Evolutionary conservation across 2,113 vertebrate genomes (phyloP).

Genomic region (Notechis scutatus): DNA sequence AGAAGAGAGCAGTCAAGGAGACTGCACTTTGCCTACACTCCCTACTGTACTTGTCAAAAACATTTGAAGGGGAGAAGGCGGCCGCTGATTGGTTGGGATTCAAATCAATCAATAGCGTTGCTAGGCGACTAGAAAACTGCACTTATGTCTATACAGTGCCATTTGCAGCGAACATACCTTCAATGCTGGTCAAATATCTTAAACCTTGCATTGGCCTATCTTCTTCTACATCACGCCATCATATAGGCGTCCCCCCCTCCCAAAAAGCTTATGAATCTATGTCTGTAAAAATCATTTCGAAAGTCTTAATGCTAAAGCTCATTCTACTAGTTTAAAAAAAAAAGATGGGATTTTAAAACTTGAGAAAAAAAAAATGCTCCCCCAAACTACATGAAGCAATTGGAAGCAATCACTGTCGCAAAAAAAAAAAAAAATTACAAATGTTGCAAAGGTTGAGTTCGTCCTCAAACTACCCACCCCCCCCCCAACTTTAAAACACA

Average conservation of each 20-base stretch:
- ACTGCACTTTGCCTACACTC: conserved; percentile 33
- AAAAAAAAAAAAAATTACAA: neutral
- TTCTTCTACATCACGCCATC: conserved; percentile 5
- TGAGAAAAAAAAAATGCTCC: neutral
- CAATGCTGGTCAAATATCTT: conserved; percentile 71
- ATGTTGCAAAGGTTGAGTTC: neutral
- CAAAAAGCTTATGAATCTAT: conserved; percentile 5
- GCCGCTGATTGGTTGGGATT: conserved; percentile 56
- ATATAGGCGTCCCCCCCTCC: neutral
- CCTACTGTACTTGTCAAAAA: conserved; percentile 66
- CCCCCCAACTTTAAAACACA: conserved; percentile 15
- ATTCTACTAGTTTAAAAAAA: neutral
- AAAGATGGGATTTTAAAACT: neutral
- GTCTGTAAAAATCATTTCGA: neutral
- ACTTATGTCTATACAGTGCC: conserved; percentile 49
- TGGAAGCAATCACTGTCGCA: neutral
- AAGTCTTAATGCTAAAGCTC: neutral
- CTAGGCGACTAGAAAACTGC: conserved; percentile 65
- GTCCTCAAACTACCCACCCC: neutral
- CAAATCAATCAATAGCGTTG: conserved; percentile 66
- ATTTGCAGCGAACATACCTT: conserved; percentile 66
- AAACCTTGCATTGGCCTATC: conserved; percentile 57
- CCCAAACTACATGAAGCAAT: neutral
- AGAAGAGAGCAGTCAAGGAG: neutral
- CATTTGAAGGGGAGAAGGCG: conserved; percentile 54